Percentiles rank a stretch among this genome's conserved stretches.
These are phyloP conservation scores for Phylloscopus whistleri DNA, from an alignment of 2,113 vertebrate genomes.

Conservation along the genomic window DNA sequence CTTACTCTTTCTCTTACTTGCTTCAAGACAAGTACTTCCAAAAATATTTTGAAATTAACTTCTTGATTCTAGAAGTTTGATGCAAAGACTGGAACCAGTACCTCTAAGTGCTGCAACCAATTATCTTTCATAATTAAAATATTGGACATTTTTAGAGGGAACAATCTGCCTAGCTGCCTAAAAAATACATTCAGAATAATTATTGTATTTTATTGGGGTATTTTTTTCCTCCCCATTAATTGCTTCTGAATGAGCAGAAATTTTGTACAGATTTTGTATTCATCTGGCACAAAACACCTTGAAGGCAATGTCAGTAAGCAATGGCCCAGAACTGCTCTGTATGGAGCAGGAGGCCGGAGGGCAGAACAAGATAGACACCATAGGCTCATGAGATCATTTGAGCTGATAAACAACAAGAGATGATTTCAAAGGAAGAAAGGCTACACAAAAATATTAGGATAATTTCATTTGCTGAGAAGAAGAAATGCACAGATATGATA, in stretches of 20 bases:
- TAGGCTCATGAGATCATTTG: rapidly evolving
- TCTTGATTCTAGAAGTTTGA: background rate
- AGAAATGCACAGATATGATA: background rate
- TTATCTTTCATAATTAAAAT: background rate
- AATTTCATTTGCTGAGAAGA: background rate
- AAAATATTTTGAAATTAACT: background rate
- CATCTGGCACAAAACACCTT: background rate
- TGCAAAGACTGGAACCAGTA: background rate
- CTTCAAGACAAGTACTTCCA: background rate
- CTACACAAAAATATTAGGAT: background rate
- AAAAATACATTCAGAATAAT: background rate
- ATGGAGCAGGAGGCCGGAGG: background rate
- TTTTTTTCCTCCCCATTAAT: background rate
- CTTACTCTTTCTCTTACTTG: background rate
- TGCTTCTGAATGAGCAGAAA: background rate
- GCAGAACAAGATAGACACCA: background rate
- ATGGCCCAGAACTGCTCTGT: background rate
- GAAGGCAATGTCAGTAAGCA: background rate
- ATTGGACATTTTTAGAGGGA: background rate
- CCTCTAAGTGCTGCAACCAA: background rate
- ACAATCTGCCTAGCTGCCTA: background rate
- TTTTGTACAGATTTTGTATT: background rate
- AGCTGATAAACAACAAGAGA: background rate
- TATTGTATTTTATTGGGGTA: background rate
- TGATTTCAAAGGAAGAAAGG: background rate